Base-by-base conservation (phyloP, 2,113 vertebrate species). In the Epinephelus cyanopodus region DNA sequence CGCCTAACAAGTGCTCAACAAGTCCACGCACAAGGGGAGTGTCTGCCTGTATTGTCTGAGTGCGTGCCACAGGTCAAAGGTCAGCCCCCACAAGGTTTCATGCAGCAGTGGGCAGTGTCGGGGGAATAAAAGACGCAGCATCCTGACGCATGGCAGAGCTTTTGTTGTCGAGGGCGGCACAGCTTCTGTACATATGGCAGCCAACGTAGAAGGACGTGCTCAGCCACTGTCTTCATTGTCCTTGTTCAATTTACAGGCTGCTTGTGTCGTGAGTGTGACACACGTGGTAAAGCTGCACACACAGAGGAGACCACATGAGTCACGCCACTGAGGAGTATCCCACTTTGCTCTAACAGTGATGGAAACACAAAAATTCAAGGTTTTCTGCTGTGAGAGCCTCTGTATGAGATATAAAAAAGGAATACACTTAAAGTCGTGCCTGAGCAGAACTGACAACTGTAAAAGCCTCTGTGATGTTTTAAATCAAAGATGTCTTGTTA, bases 81-180 rank as follows among this genome's bases (percentile, higher is more conserved):
- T 90, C 92, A 78, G 19, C 58, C 47, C 73, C 82, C 25, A 8
- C 45, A 77, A 79, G 76, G 75, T 87, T 88, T 81, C 50, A 77
- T 58, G 72, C 54, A 79, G 88, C 76, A 52, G 64, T 66, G 69
- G 57, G 64, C 66, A 81, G 79, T 73, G 66, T 84, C 71, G 74
- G 62, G 77, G 64, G 77, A 91, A 92, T 93, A 92, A 94, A 91
- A 79, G 80, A 91, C 18, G 69, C 61, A 70, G 94, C 94, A 92
- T 94, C 93, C 79, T 92, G 90, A 95, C 74, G 90, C 93, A 90
- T 81, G 85, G 73, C 77, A 18, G 67, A 11, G 76, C 74, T 79
- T 91, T 93, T 94, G 89, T 94, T 85, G 84, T 74, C 11, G 33
- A 23, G 61, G 74, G 66, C 73, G 67, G 74, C 19, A 14, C 73